Percentiles rank a stretch among this genome's conserved stretches.
Conservation (phyloP, 2,888 invertebrate genomes). For the Spodoptera exigua region DNA sequence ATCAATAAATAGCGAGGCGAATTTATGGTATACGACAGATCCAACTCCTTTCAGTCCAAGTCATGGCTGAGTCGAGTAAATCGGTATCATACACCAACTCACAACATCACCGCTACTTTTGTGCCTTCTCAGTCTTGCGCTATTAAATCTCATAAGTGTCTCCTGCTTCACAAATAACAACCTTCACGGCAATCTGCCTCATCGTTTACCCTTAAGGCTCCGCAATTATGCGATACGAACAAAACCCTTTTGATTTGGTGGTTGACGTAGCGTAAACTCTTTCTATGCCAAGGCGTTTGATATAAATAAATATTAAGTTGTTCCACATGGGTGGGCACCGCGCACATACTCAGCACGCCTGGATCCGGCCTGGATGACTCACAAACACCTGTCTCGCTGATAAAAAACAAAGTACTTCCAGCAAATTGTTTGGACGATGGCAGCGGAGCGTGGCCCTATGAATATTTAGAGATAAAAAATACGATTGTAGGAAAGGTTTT, state of each 20-base stretch:
- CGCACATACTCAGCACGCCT: constrained; percentile 44
- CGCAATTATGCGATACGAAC: constrained; percentile 7
- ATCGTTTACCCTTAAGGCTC: not conserved
- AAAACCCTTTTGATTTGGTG: constrained; percentile 43
- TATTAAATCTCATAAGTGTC: too few species aligned
- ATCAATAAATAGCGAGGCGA: too few species aligned
- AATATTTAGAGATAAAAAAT: constrained; percentile 45
- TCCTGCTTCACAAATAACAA: too few species aligned
- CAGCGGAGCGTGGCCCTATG: constrained; percentile 56
- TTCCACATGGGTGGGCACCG: constrained; percentile 57
- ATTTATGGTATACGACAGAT: too few species aligned
- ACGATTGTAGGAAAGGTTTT: constrained; percentile 33
- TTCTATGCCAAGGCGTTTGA: constrained; percentile 59
- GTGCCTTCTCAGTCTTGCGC: too few species aligned
- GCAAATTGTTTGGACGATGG: constrained; percentile 47
- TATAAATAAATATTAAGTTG: constrained; percentile 61
- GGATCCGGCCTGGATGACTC: constrained; percentile 63
- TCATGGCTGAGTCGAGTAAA: too few species aligned
- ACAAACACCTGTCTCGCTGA: constrained; percentile 52
- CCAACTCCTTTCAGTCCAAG: too few species aligned
- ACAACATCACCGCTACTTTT: too few species aligned
- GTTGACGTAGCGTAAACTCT: constrained; percentile 50
- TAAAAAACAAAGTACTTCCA: constrained; percentile 50
- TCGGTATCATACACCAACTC: too few species aligned
- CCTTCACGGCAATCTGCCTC: too few species aligned